Percentiles rank a stretch among this genome's conserved stretches.
phyloP scores from a whole-genome alignment of 2,113 vertebrate species.

The Varanus komodoensis region DNA sequence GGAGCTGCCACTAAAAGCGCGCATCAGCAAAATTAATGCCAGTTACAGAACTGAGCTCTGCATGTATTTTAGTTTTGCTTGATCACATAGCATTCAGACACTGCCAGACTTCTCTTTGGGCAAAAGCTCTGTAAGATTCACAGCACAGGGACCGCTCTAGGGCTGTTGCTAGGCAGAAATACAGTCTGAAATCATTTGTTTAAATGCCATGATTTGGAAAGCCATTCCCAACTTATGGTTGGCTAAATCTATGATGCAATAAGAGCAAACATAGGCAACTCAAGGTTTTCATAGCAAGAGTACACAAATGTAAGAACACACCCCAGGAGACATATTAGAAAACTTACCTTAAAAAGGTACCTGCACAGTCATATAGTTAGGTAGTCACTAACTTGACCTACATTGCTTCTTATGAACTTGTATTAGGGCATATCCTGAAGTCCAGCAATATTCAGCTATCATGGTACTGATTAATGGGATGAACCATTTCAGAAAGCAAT shows the following conservation, averaged over 20 bases:
- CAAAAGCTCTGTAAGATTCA: not conserved
- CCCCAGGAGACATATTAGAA: fast-evolving
- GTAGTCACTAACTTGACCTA: not conserved
- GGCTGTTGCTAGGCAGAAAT: not conserved
- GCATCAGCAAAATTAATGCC: not conserved
- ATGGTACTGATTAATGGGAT: not conserved
- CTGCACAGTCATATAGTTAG: not conserved
- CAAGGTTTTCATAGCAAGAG: fast-evolving
- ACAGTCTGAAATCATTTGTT: not conserved
- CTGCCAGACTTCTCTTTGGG: not conserved
- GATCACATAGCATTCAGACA: not conserved
- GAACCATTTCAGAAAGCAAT: not conserved
- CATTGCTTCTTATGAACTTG: not conserved
- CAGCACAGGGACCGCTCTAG: not conserved
- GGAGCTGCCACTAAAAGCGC: not conserved
- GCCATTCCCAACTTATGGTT: not conserved
- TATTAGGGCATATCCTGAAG: not conserved
- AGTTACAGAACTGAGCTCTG: not conserved
- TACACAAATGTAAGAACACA: not conserved
- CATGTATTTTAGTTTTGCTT: not conserved
- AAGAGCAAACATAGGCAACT: fast-evolving
- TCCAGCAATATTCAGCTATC: not conserved
- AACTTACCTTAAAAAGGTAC: not conserved
- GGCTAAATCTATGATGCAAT: fast-evolving
- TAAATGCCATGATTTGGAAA: not conserved